These are phyloP conservation scores for Euwallacea similis DNA, from an alignment of 1,140 invertebrate genomes.

Conservation along the genomic window DNA sequence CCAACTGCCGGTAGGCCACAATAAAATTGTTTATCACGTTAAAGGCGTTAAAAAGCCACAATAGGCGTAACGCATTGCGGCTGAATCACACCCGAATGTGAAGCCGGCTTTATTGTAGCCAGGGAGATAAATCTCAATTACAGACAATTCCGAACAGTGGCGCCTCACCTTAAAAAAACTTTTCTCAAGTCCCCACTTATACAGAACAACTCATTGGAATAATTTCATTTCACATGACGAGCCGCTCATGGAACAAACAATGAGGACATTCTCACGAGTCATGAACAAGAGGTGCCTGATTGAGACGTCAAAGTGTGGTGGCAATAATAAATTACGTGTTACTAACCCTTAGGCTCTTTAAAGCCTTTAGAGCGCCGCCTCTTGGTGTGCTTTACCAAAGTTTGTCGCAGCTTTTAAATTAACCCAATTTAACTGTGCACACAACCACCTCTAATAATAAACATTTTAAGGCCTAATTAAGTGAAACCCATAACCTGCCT, in stretches of 20 bases:
- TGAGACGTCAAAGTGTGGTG: constrained; percentile 25
- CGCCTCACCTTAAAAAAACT: not conserved
- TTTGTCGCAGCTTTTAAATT: no score
- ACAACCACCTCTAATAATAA: no score
- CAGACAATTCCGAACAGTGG: constrained; percentile 10
- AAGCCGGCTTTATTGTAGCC: constrained; percentile 1
- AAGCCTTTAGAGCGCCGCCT: no score
- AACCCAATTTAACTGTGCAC: no score
- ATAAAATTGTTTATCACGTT: constrained; percentile 36
- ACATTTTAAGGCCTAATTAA: no score
- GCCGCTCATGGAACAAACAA: constrained; percentile 16
- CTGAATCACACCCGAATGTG: constrained; percentile 23
- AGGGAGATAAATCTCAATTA: constrained; percentile 32
- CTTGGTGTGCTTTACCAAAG: no score
- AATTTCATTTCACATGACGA: constrained; percentile 7
- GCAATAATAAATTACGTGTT: constrained; percentile 24
- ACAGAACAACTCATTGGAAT: not conserved
- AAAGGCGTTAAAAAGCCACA: constrained; percentile 32
- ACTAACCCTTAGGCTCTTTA: no score
- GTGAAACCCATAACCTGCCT: no score
- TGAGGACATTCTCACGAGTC: constrained; percentile 11
- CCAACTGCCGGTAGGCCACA: constrained; percentile 19
- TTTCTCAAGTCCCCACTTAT: not conserved
- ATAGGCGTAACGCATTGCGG: constrained; percentile 31
- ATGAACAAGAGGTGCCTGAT: constrained; percentile 25